Evolutionary conservation across 1,140 invertebrate genomes (phyloP), one percentile per base, ranked within the genome.

Genomic region (Habropoda laboriosa): DNA sequence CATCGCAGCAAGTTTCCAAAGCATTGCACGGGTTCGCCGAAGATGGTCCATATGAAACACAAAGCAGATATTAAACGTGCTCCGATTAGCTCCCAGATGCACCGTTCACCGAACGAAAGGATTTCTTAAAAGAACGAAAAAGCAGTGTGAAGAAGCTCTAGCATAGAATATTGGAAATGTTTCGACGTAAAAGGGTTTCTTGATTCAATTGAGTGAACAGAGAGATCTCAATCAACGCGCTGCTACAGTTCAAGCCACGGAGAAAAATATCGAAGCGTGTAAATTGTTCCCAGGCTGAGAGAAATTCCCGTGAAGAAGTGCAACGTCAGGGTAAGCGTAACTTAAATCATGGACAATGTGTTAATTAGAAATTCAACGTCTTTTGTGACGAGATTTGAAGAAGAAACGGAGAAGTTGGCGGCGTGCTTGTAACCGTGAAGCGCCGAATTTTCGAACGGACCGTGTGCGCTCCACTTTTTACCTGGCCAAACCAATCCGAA

Each of bases 391-490:
- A 13, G 38, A 13, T 5, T 10, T 3, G 3, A 24, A 51, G 51
- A 71, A 71, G 51, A 57, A 57, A 58, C 18, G 16, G 51, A 30
- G 18, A n/a, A 6, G 55, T 16, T 27, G 13, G 10, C 24, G 35
- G 35, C 51, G 67, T 55, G 24, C 40, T 49, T 49, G 49, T 73
- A 27, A 61, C 57, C 55, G 57, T 61, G 57, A 73, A 73, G 61
- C 57, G 5, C 53, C 18, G 45, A 64, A 53, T 42, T 42, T 40
- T n/a, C 35, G 21, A 42, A 6, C n/a, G 47, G 5, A 30, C 45
- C n/a, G n/a, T n/a, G 18, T 38, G 12, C 55, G 66, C 42, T 70
- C 32, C 16, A 71, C 38, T 57, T 71, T 67, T 71, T 53, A 4
- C n/a, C n/a, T 5, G 18, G 7, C 38, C 27, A 21, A 12, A 13